These are phyloP conservation scores for Erpornis zantholeuca DNA, from an alignment of 2,113 vertebrate genomes.

Conservation along the genomic window DNA sequence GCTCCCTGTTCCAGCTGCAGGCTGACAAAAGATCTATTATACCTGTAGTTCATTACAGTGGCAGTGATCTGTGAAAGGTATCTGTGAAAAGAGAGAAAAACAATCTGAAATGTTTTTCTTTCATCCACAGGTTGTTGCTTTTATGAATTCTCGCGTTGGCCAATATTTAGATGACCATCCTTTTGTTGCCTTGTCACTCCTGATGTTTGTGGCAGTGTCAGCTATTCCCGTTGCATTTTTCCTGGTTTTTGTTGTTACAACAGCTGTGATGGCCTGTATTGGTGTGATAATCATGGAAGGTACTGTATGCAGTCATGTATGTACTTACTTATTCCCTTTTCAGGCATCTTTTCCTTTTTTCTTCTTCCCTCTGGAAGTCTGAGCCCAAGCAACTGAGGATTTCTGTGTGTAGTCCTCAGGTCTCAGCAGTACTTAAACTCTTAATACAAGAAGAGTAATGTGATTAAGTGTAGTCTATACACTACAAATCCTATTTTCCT, in stretches of 20 bases:
- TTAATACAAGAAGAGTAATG: background rate
- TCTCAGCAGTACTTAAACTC: background rate
- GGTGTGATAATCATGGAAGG: conserved; percentile 85
- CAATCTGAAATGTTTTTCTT: background rate
- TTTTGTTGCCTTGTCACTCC: conserved; percentile 74
- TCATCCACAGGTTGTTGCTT: conserved; percentile 73
- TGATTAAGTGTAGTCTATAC: background rate
- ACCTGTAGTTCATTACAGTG: background rate
- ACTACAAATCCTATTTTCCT: background rate
- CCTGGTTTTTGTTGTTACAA: conserved; percentile 77
- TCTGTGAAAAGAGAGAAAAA: background rate
- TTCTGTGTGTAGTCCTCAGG: background rate
- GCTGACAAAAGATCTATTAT: background rate
- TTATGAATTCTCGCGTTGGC: conserved; percentile 80
- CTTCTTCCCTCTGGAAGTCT: background rate
- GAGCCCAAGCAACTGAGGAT: background rate
- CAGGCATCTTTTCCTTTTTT: background rate
- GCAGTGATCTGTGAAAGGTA: background rate
- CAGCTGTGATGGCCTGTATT: conserved; percentile 72
- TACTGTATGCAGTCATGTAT: conserved; percentile 40
- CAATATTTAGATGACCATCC: conserved; percentile 83
- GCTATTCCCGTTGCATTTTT: conserved; percentile 83
- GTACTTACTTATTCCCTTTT: background rate
- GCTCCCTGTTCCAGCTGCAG: background rate
- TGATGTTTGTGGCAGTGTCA: conserved; percentile 79